Evolutionary conservation across 2,113 vertebrate species (phyloP).

Genomic region (Collichthys lucidus): DNA sequence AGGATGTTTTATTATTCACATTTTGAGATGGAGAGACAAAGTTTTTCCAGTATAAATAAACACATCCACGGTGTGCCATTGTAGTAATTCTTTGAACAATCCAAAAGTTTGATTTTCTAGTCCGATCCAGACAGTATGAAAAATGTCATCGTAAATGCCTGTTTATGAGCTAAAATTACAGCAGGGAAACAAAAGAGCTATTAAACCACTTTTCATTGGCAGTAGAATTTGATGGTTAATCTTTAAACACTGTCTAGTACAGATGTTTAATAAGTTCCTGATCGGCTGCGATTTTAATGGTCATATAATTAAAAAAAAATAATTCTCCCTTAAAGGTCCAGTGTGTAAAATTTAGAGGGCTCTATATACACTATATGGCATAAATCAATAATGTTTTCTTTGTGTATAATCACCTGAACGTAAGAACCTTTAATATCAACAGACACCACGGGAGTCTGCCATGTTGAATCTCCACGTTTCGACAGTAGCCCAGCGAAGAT

Average conservation of each 20-base stretch:
- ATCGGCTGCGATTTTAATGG: background rate
- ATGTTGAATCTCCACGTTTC: too few relatives aligned
- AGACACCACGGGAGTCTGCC: too few relatives aligned
- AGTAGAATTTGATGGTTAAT: background rate
- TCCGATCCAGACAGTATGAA: slow-evolving; percentile 19
- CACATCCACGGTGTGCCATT: slow-evolving; percentile 9
- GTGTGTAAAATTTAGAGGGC: too few relatives aligned
- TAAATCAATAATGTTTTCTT: too few relatives aligned
- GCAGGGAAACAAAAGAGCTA: slow-evolving; percentile 18
- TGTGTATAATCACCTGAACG: too few relatives aligned
- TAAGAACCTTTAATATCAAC: too few relatives aligned
- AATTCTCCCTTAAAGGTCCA: too few relatives aligned
- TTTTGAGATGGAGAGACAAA: background rate
- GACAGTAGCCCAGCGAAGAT: too few relatives aligned
- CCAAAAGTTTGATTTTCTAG: slow-evolving; percentile 8
- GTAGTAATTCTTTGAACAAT: slow-evolving; percentile 21
- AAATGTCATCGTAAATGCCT: slow-evolving; percentile 23
- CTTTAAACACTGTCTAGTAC: background rate
- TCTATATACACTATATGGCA: too few relatives aligned
- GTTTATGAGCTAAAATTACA: slow-evolving; percentile 36
- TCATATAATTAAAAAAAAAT: background rate
- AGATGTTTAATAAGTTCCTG: slow-evolving; percentile 21
- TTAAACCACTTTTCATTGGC: slow-evolving; percentile 28
- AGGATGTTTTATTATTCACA: slow-evolving; percentile 43
- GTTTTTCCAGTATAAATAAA: slow-evolving; percentile 28